A percentile compares a stretch with the other conserved stretches of the same genome.
Conservation (phyloP, 2,888 invertebrate species). For the Drosophila ustulata region DNA sequence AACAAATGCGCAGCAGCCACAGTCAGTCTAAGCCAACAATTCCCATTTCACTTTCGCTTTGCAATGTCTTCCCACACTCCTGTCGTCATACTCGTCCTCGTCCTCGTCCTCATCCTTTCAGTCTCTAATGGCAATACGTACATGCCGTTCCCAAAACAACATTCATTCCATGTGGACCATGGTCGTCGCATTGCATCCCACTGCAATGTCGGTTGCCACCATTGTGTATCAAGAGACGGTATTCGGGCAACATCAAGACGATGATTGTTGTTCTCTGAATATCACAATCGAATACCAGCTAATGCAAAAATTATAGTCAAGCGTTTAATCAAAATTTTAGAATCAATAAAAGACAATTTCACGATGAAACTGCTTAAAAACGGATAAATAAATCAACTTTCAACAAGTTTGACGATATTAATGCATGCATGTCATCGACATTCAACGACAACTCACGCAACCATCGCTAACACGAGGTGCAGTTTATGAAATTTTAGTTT, state of each 20-base stretch:
- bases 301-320: neutral
- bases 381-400: neutral
- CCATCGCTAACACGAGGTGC: slow-evolving; percentile 51
- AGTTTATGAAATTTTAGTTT: slow-evolving; percentile 66
- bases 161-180: slow-evolving; percentile 66
- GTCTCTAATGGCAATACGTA: slow-evolving; percentile 9
- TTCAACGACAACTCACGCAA: slow-evolving; percentile 45
- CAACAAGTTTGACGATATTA: neutral
- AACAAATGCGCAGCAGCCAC: slow-evolving; percentile 74
- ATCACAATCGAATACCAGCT: slow-evolving; percentile 1
- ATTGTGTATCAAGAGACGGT: slow-evolving; percentile 8
- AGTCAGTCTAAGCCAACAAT: slow-evolving; percentile 20
- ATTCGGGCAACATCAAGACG: slow-evolving; percentile 49
- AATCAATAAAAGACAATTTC: too few species aligned
- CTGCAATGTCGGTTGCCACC: slow-evolving; percentile 49
- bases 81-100: neutral
- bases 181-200: slow-evolving; percentile 56
- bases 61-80: neutral
- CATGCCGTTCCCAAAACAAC: slow-evolving; percentile 34
- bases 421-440: neutral
- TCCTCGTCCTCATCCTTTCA: neutral
- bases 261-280: slow-evolving; percentile 55
- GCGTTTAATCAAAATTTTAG: neutral
- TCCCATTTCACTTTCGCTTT: neutral
- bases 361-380: neutral